phyloP scores from a whole-genome alignment of 2,113 vertebrate species.

The Sceloporus tristichus region DNA sequence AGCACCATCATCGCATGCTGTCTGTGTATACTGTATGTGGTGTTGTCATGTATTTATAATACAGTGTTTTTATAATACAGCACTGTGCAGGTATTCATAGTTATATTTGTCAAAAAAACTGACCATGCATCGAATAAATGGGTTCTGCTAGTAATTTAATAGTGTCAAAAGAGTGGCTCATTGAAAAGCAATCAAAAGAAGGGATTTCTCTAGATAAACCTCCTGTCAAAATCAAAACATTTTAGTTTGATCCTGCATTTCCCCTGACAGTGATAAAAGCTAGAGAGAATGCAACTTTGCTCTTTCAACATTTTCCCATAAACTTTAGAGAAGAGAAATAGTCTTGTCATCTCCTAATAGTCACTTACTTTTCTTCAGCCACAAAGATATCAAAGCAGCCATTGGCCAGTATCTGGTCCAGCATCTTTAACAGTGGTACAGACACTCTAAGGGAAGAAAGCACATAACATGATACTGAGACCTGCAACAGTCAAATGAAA shows the following conservation, averaged over 20 bases:
- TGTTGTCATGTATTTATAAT: no score
- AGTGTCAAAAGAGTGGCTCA: no score
- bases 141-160: no score
- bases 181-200: not conserved
- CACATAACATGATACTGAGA: slow-evolving; percentile 13
- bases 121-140: no score
- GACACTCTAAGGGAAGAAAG: slow-evolving; percentile 83
- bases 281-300: not conserved
- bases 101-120: no score
- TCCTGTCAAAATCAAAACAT: not conserved
- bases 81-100: no score
- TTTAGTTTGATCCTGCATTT: not conserved
- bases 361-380: slow-evolving; percentile 85
- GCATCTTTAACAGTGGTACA: slow-evolving; percentile 89
- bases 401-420: slow-evolving; percentile 90
- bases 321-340: not conserved
- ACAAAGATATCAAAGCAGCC: slow-evolving; percentile 89
- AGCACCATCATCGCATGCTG: no score
- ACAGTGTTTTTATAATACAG: no score
- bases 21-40: no score
- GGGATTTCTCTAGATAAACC: not conserved
- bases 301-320: not conserved
- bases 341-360: not conserved
- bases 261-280: not conserved
- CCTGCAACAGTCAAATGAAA: not conserved